Evolutionary conservation across 2,113 vertebrate species (phyloP).

Genomic region (Pelobates fuscus): DNA sequence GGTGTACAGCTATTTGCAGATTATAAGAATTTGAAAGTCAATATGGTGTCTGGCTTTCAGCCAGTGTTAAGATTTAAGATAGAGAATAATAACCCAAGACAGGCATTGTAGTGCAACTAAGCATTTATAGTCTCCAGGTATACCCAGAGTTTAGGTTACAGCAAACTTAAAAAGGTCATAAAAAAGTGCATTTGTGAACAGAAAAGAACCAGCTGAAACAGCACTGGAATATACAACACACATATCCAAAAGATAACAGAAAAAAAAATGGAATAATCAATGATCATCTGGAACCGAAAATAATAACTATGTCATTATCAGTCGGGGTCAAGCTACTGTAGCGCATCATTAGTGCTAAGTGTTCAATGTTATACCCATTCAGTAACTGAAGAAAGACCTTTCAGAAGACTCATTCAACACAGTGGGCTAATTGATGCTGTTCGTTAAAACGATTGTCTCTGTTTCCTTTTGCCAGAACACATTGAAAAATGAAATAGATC

Average conservation of each 20-base stretch:
- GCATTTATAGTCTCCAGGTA: conserved; percentile 50
- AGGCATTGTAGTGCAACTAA: conserved; percentile 46
- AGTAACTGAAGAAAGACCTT: conserved; percentile 11
- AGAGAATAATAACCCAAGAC: conserved; percentile 26
- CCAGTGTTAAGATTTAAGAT: conserved; percentile 24
- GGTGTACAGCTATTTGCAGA: conserved; percentile 47
- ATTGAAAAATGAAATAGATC: conserved; percentile 31
- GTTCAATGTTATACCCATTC: conserved; percentile 28
- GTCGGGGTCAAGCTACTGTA: conserved; percentile 14
- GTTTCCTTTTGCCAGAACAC: conserved; percentile 13
- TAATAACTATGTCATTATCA: conserved; percentile 45
- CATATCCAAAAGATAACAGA: conserved; percentile 17
- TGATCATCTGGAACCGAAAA: conserved; percentile 27
- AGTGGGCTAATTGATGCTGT: conserved; percentile 37
- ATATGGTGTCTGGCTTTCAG: conserved; percentile 42
- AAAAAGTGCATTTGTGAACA: conserved; percentile 36
- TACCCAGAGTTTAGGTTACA: conserved; percentile 49
- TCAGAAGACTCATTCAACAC: conserved; percentile 28
- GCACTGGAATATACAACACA: conserved; percentile 36
- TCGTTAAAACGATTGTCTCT: conserved; percentile 43
- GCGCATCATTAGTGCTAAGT: conserved; percentile 34
- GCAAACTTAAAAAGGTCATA: conserved; percentile 47
- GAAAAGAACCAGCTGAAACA: conserved; percentile 7
- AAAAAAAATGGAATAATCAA: conserved; percentile 16
- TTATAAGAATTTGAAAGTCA: conserved; percentile 41